Conservation (phyloP, 2,888 invertebrate genomes). For the Cremastinae sp. region DNA sequence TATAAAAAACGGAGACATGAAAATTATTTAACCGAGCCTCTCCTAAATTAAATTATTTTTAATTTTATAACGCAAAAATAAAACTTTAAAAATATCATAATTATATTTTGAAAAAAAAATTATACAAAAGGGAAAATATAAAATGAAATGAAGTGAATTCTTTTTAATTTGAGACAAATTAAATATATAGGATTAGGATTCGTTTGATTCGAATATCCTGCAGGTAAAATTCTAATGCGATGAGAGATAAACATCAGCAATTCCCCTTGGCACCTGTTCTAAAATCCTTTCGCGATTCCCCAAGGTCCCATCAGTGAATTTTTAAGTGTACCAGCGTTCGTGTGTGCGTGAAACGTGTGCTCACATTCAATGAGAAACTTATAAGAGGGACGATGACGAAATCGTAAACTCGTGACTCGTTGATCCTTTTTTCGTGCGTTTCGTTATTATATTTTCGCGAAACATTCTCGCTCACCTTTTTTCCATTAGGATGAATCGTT, state of each 20-base stretch:
- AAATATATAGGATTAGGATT: neutral
- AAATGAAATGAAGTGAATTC: too few species aligned
- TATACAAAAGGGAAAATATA: too few species aligned
- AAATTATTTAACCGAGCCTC: too few species aligned
- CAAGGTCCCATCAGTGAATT: slow-evolving; percentile 46
- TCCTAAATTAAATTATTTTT: too few species aligned
- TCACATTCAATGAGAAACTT: slow-evolving; percentile 26
- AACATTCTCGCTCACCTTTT: neutral
- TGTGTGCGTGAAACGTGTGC: neutral
- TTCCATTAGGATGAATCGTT: neutral
- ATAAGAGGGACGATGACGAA: slow-evolving; percentile 45
- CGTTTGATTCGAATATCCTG: neutral
- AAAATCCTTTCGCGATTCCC: slow-evolving; percentile 55
- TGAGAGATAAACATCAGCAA: slow-evolving; percentile 34
- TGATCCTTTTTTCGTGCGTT: slow-evolving; percentile 19
- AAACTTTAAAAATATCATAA: too few species aligned
- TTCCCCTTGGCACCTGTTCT: slow-evolving; percentile 51
- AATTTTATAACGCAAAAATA: too few species aligned
- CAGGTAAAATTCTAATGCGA: slow-evolving; percentile 25
- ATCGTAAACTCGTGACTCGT: slow-evolving; percentile 34
- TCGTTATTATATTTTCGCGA: slow-evolving; percentile 18
- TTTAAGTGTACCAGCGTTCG: neutral
- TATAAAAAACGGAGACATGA: too few species aligned
- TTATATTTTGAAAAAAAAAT: too few species aligned
- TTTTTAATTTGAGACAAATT: neutral